phyloP scores from a whole-genome alignment of 1,140 invertebrate genomes.

The Drosophila sturtevanti region DNA sequence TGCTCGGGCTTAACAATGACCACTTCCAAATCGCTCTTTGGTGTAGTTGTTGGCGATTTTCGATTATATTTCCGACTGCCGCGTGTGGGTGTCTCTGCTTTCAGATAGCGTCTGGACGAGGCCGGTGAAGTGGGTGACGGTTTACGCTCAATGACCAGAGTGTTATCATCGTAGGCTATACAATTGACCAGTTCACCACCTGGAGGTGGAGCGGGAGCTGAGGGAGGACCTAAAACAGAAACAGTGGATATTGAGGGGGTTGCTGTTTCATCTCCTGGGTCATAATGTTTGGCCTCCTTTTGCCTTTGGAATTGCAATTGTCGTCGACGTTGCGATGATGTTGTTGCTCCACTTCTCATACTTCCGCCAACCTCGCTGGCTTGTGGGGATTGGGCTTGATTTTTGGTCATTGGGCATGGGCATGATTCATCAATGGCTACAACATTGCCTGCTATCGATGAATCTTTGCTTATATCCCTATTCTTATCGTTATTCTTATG shows the following conservation, averaged over 20 bases:
- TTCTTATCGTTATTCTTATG: slow-evolving; percentile 61
- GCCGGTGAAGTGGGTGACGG: slow-evolving; percentile 65
- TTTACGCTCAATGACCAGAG: slow-evolving; percentile 65
- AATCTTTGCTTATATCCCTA: slow-evolving; percentile 50
- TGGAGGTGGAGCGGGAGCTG: background rate
- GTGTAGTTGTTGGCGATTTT: slow-evolving; percentile 36
- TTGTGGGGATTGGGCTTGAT: slow-evolving; percentile 12
- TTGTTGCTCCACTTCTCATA: slow-evolving; percentile 25
- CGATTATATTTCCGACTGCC: slow-evolving; percentile 72
- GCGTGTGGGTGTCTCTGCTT: slow-evolving; percentile 63
- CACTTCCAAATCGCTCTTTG: slow-evolving; percentile 62
- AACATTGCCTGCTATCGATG: slow-evolving; percentile 39
- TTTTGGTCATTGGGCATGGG: slow-evolving; percentile 46
- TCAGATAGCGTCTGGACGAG: slow-evolving; percentile 58
- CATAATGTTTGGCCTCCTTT: slow-evolving; percentile 70
- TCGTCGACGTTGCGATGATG: slow-evolving; percentile 58
- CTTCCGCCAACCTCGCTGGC: slow-evolving; percentile 23
- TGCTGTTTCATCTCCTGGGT: slow-evolving; percentile 48
- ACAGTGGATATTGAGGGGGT: slow-evolving; percentile 10
- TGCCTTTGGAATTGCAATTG: slow-evolving; percentile 69
- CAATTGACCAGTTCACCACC: slow-evolving; percentile 69
- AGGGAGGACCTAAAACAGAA: slow-evolving; percentile 5
- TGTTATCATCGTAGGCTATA: slow-evolving; percentile 72
- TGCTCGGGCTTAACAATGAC: slow-evolving; percentile 60
- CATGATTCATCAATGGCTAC: slow-evolving; percentile 67